Evolutionary conservation across 1,140 invertebrate genomes (phyloP), one percentile per base, ranked within the genome.

Genomic region (Drosophila parvula): DNA sequence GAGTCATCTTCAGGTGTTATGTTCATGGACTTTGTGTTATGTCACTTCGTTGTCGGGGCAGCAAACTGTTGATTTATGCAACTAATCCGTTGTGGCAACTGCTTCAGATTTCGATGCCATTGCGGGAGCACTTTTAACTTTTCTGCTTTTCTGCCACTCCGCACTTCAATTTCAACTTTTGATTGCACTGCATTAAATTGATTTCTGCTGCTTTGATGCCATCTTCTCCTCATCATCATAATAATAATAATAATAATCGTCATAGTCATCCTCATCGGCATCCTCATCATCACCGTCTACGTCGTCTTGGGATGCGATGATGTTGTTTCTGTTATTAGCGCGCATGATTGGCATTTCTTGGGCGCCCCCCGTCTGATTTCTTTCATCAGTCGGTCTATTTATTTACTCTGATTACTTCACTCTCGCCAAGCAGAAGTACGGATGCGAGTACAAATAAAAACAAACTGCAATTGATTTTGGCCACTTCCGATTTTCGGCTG

Each of bases 101-200:
- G 44, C 61, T 73, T 71, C 12, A 58, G 41, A 45, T 70, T 56
- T 56, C 22, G 22, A 22, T 22, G 22, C 22, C 22, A 22, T 32
- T 28, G 32, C 70, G 76, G 60, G 56, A 53, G 62, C 59, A 79
- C 47, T 88, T 79, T 86, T 56, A 69, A 65, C 60, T 79, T 44
- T 70, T 69, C 41, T 71, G 47, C 41, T 28, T 53, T 45, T 38
- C 45, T 38, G 36, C 1, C 58, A 9, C 18, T 57, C 38, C 22
- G 69, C 79, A 86, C 74, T 69, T 78, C 79, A 83, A 89, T 79
- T 79, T 65, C 61, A 89, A 78, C 63, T 83, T 88, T 88, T 89
- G 83, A 88, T 89, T 88, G 83, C 84, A 88, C 76, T 86, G 83
- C 83, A 88, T 88, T 83, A 89, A 89, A 88, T 88, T 89, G 76